Base-by-base conservation (phyloP, 2,113 vertebrate species). In the Phoenicopterus ruber region DNA sequence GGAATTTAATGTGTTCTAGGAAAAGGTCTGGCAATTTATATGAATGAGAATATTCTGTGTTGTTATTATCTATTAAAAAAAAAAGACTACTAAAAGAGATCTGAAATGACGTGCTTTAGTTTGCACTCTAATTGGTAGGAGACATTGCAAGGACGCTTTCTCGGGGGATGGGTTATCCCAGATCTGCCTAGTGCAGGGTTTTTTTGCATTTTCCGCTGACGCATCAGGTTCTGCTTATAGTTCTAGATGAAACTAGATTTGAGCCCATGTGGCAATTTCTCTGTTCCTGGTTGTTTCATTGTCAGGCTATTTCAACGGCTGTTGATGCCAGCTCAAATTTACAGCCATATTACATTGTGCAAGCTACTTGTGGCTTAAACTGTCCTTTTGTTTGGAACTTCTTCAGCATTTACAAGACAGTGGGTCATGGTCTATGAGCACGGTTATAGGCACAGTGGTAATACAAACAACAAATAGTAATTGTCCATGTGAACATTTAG, bases 311-410 rank as follows among this genome's bases (percentile, higher is more conserved):
- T 96, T 95, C 72, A 89, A 21, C 2, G 46, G 58, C 57, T 93
- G 46, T 89, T 93, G 96, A 69, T 94, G 77, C 91, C 81, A 84
- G 34, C 61, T 89, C 76, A 84, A 92, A 88, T 94, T 96, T 94
- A 91, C 80, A 87, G 54, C 81, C 31, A 38, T 93, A 79, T 94
- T 94, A 91, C 5, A 0, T 74, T 76, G 72, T 91, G 86, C 38
- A 61, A 91, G 76, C 69, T 72, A 36, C 94, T 65, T 72, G 83
- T 88, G 81, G 62, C 52, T 19, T 21, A 47, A 86, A 65, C 77
- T 65, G 80, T 87, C 91, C 88, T 88, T 96, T 88, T 85, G 77
- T 87, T 84, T 94, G 86, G 80, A 93, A 67, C 78, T 89, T 89
- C 69, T 91, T 93, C 76, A 79, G 94, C 47, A 17, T 71, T 94